These are phyloP conservation scores for Haliaeetus leucogaster DNA, from an alignment of 2,113 vertebrate species.

Conservation along the genomic window DNA sequence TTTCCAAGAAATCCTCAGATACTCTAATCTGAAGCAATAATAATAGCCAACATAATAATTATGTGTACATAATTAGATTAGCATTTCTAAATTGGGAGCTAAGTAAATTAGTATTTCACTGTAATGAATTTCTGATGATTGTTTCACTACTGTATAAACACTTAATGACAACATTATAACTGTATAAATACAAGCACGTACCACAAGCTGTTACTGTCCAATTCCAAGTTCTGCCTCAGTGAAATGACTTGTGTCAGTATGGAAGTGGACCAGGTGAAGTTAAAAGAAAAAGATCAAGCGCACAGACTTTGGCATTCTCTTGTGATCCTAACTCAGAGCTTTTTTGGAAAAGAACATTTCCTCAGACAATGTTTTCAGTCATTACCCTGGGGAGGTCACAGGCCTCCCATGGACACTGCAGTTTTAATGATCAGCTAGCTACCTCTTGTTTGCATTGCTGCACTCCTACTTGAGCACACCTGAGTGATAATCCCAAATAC, in stretches of 20 bases:
- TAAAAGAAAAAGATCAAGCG: background rate
- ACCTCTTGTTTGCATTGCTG: background rate
- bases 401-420: background rate
- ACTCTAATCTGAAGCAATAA: background rate
- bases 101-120: background rate
- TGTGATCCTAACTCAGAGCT: background rate
- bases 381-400: background rate
- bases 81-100: background rate
- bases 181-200: background rate
- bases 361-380: background rate
- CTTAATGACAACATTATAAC: background rate
- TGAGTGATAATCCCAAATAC: background rate
- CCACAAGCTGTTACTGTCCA: background rate
- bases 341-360: background rate
- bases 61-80: background rate
- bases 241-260: background rate
- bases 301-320: background rate
- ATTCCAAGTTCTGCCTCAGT: background rate
- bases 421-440: background rate
- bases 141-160: background rate
- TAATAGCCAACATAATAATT: background rate
- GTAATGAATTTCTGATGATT: background rate
- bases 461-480: background rate
- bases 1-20: background rate
- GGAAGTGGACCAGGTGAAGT: background rate